These are phyloP conservation scores for Penaeus indicus DNA, from an alignment of 1,140 invertebrate species.

Conservation along the genomic window DNA sequence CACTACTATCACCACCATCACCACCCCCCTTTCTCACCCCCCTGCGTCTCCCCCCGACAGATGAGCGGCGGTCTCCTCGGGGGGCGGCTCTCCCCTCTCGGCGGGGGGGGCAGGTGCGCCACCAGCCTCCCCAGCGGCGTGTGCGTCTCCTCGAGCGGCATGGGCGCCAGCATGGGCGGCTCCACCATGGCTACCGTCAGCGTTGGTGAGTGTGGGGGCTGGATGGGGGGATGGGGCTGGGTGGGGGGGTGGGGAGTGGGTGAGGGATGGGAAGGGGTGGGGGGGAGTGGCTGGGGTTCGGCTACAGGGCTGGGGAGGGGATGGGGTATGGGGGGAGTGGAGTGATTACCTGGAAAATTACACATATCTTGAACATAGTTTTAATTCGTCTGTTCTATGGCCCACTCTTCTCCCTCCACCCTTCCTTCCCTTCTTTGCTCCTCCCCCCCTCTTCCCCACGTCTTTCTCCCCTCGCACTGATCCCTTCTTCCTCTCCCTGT, in stretches of 20 bases:
- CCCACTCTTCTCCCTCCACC: not conserved
- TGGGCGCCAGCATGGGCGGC: constrained; percentile 27
- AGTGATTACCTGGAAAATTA: not conserved
- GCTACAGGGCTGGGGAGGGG: not conserved
- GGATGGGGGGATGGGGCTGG: not conserved
- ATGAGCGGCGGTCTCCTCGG: constrained; percentile 32
- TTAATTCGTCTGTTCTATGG: not conserved
- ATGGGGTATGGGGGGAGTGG: not conserved
- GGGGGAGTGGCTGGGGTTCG: not conserved
- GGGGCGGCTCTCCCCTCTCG: constrained; percentile 42
- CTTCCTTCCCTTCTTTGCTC: not conserved
- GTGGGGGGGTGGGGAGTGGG: not conserved
- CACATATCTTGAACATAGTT: constrained; percentile 4
- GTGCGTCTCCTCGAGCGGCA: constrained; percentile 39
- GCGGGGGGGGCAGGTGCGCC: constrained; percentile 29
- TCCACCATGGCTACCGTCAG: constrained; percentile 31
- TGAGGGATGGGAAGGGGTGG: not conserved
- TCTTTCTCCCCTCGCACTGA: not conserved
- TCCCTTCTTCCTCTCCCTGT: not conserved
- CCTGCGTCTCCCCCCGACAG: not conserved
- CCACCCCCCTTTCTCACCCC: not conserved
- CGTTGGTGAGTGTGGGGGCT: constrained; percentile 12
- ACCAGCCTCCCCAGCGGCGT: constrained; percentile 30
- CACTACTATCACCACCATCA: not conserved
- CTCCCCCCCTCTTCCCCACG: not conserved